Conservation (phyloP, 2,888 invertebrate species). For the Julus scandinavius region DNA sequence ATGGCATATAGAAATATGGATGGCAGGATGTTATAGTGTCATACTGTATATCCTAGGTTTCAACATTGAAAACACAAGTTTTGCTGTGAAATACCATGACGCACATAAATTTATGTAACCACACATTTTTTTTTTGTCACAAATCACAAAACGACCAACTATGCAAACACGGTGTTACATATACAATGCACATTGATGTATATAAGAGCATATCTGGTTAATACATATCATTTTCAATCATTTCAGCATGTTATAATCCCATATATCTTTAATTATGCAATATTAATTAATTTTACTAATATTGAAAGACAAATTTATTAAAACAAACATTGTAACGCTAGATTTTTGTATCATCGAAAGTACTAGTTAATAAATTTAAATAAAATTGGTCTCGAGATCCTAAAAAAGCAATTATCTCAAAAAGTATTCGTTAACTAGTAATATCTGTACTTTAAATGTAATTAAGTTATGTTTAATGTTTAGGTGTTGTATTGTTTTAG, state of each 20-base stretch:
- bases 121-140: not conserved
- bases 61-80: not conserved
- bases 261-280: too few species aligned
- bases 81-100: not conserved
- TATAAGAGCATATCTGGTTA: not conserved
- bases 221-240: too few species aligned
- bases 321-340: too few species aligned
- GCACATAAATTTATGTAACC: not conserved
- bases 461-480: too few species aligned
- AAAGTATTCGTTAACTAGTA: too few species aligned
- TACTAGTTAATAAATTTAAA: not conserved
- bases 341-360: not conserved
- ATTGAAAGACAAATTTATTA: too few species aligned
- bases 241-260: too few species aligned
- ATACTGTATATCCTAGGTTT: not conserved
- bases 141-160: constrained; percentile 23
- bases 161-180: not conserved
- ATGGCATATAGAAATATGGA: constrained; percentile 40
- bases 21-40: constrained; percentile 39
- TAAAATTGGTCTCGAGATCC: not conserved
- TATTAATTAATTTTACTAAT: too few species aligned
- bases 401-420: not conserved
- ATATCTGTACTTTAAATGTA: too few species aligned
- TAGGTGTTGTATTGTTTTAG: too few species aligned
- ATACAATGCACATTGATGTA: not conserved